Evolutionary conservation across 2,797 vertebrate species (phyloP), one percentile per base, ranked within the genome.

Genomic region (Smutsia gigantea): DNA sequence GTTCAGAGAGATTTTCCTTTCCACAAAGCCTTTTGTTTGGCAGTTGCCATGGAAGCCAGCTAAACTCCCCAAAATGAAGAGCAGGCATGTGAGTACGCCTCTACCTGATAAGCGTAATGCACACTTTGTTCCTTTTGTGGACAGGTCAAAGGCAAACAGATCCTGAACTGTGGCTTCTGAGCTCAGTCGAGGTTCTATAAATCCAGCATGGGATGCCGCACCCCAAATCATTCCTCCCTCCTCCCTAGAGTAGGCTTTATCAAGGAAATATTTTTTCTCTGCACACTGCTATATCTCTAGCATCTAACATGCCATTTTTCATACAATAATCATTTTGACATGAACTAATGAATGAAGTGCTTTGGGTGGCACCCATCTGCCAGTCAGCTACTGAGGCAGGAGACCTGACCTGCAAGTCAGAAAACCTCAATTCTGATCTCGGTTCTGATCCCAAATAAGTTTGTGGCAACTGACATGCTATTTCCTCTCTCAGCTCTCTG

Each of bases 1-100:
- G n/a, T 49, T 93, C 21, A 55, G 53, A 88, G 18, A 90, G 59
- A 59, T 77, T 71, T 96, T 64, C 21, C 94, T 64, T 83, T 64
- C 87, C 27, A 83, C 14, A 68, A 85, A 95, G 74, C 9, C 10
- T 46, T 46, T 46, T 77, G 14, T 89, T 77, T 42, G 17, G 4
- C 13, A 25, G 46, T 82, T 92, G n/a, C 85, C 37, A 17, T 51
- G 53, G 57, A 95, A 74, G 59, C 13, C 46, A 89, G 34, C 34
- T 78, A 87, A 82, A 64, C 29, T 69, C 23, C 57, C 63, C 12
- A 63, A 71, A 86, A 6, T 61, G 27, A 93, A 34, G 4, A 3
- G 21, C 17, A 9, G 7, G 7, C 17, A 9, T 10, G 7, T 49
- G 31, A n/a, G n/a, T 18, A 25, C 53, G 21, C 17, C 10, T 79